Evolutionary conservation across 92 coral and sea anemone species (phyloP), one percentile per base, ranked within the genome.

Genomic region (Porites rus): DNA sequence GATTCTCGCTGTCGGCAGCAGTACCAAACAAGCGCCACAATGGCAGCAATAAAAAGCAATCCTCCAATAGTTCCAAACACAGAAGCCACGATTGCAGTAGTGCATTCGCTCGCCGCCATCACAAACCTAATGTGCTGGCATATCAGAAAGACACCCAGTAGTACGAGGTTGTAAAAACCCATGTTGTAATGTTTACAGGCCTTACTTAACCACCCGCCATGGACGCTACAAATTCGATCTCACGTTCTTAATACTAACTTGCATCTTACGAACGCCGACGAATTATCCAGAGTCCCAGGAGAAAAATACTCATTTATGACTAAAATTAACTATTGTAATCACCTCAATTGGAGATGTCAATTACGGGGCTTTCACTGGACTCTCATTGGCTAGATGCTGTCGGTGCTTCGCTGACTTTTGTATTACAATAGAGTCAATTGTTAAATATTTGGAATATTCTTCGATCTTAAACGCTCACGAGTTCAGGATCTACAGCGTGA

Each of bases 31-130:
- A 77, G 43, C 10, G 77, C 81, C 3, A 90, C 89, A 18, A 94
- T 21, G 3, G 80, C 66, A 1, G 82, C 90, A 17, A 87, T 74
- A 38, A 94, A 18, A 31, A 94, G 75, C 9, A 92, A 20, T 6
- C 84, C 75, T 18, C 91, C 98, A 7, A 94, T 67, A 4, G 95
- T 91, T n/a, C 86, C 94, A 64, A 94, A 94, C 13, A 94, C 98
- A 22, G 98, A 82, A 24, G 84, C 88, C 7, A 94, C 72, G 81
- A 94, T 90, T 21, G 96, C 89, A 1, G 83, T 67, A 6, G 87
- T 65, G 62, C 95, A 94, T 7, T 83, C 90, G 7, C 46, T 38
- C 6, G 87, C 90, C 14, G 83, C 89, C 46, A 56, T 74, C 28
- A 67, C 79, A 7, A 25, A 51, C 70, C 78, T 16, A 75, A 75